Conservation (phyloP, 2,888 invertebrate species). For the Scrobipalpa costella region DNA sequence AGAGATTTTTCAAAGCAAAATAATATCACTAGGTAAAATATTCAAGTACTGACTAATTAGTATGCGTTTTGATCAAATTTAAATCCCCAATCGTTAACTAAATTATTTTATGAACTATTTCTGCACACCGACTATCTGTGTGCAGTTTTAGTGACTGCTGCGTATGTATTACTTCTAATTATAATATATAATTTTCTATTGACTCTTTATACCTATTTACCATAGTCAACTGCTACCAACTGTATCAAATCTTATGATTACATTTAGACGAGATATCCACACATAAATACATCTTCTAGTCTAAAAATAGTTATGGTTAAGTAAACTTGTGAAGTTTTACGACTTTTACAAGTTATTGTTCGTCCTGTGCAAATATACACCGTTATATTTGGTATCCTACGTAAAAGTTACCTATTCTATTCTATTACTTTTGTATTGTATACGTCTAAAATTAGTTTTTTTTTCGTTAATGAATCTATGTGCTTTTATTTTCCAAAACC, state of each 20-base stretch:
- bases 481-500: too few species aligned
- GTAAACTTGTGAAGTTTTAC: background rate
- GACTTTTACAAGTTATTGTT: background rate
- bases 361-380: background rate
- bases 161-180: background rate
- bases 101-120: too few species aligned
- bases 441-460: too few species aligned
- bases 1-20: slow-evolving; percentile 43
- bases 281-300: background rate
- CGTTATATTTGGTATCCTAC: too few species aligned
- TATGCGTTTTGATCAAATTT: slow-evolving; percentile 49
- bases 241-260: slow-evolving; percentile 1
- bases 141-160: background rate
- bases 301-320: too few species aligned
- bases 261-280: background rate
- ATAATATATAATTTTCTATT: background rate
- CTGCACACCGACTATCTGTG: background rate
- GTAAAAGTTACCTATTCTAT: too few species aligned
- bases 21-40: slow-evolving; percentile 61
- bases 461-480: too few species aligned
- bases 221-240: background rate
- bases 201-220: background rate
- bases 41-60: slow-evolving; percentile 47
- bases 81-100: slow-evolving; percentile 39
- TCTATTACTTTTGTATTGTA: too few species aligned